Evolutionary conservation across 2,113 vertebrate species (phyloP).

Genomic region (Otis tarda): DNA sequence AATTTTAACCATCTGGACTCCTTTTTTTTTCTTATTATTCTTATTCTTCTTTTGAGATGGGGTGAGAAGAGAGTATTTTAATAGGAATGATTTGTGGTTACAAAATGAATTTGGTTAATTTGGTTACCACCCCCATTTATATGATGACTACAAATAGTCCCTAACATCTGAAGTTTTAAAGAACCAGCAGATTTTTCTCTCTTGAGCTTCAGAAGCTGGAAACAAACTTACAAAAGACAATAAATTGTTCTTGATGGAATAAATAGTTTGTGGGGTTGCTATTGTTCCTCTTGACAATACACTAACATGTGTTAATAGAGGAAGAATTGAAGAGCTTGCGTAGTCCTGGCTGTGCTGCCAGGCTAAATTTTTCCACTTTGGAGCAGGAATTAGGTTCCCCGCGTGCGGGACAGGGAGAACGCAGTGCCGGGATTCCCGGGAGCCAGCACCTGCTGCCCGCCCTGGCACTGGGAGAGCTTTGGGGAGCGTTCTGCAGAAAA

Average conservation of each 20-base stretch:
- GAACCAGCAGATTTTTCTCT: constrained; percentile 59
- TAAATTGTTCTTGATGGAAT: constrained; percentile 67
- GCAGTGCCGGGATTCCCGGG: neutral
- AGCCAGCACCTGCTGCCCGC: constrained; percentile 40
- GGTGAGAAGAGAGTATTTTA: constrained; percentile 68
- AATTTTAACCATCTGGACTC: constrained; percentile 82
- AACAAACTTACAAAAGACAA: constrained; percentile 62
- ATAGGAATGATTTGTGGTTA: constrained; percentile 72
- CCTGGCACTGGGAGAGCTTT: rapidly evolving
- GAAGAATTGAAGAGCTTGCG: constrained; percentile 66
- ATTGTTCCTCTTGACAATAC: constrained; percentile 64
- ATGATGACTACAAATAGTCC: constrained; percentile 71
- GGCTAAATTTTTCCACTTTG: constrained; percentile 54
- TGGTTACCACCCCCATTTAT: constrained; percentile 72
- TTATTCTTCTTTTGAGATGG: constrained; percentile 68
- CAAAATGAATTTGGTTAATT: constrained; percentile 74
- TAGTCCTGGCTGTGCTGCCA: constrained; percentile 49
- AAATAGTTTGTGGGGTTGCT: constrained; percentile 64
- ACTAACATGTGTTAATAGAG: constrained; percentile 64
- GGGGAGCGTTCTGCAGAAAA: neutral
- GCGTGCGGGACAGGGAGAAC: neutral
- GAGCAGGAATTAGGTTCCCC: constrained; percentile 35
- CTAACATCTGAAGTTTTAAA: constrained; percentile 71
- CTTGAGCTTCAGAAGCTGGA: constrained; percentile 67
- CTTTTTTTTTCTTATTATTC: constrained; percentile 57